These are phyloP conservation scores for Cricetomys ansorgei DNA, from an alignment of 2,113 vertebrate genomes.

Conservation along the genomic window DNA sequence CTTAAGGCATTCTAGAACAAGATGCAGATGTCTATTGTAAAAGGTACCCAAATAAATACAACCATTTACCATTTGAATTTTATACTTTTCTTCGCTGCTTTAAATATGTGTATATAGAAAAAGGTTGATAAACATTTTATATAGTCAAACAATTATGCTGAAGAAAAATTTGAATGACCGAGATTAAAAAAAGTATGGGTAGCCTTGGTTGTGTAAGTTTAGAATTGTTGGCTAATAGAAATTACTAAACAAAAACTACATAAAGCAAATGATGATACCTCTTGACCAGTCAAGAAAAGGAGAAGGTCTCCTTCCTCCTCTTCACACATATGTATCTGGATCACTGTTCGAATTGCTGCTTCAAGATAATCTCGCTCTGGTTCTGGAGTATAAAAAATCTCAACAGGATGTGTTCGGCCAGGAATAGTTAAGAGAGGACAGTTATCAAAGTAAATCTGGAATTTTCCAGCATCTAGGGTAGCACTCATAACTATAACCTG, in stretches of 20 bases:
- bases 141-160: neutral
- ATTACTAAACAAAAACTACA: neutral
- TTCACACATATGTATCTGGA: conserved; percentile 99
- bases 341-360: conserved; percentile 97
- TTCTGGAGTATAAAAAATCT: conserved; percentile 98
- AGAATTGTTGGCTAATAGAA: neutral
- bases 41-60: neutral
- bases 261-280: conserved; percentile 87
- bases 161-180: neutral
- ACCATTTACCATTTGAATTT: neutral
- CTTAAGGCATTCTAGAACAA: neutral
- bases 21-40: neutral
- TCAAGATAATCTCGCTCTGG: conserved; percentile 98
- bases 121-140: neutral
- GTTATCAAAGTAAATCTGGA: conserved; percentile 98
- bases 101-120: neutral
- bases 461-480: conserved; percentile 97
- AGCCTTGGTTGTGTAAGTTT: neutral
- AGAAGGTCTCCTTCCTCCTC: conserved; percentile 95
- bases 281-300: conserved; percentile 97
- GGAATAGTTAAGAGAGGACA: conserved; percentile 97
- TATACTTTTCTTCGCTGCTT: neutral
- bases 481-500: conserved; percentile 99
- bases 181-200: neutral
- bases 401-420: conserved; percentile 97